phyloP scores from a whole-genome alignment of 2,888 invertebrate genomes.

The Thera britannica region DNA sequence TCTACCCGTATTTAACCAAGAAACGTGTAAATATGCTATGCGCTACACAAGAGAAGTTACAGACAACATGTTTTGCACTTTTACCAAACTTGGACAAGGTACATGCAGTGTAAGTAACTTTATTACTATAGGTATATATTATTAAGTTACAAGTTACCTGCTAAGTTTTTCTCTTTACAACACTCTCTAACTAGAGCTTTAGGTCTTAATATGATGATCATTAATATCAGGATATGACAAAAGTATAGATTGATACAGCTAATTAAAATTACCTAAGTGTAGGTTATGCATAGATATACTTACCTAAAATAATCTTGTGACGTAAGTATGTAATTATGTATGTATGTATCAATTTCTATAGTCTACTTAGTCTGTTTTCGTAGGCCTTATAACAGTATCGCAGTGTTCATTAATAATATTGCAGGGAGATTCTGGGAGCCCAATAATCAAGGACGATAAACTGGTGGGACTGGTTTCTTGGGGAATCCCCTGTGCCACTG shows the following conservation, averaged over 20 bases:
- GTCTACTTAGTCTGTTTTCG: no score
- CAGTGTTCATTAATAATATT: constrained; percentile 31
- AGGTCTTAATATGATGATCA: no score
- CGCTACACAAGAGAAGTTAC: constrained; percentile 65
- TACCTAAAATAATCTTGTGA: no score
- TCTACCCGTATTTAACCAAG: constrained; percentile 69
- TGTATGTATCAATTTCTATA: no score
- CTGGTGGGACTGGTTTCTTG: constrained; percentile 77
- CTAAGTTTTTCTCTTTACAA: background rate
- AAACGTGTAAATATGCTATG: constrained; percentile 71
- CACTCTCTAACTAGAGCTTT: no score
- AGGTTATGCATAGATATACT: no score
- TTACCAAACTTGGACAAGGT: constrained; percentile 69
- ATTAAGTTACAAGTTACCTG: background rate
- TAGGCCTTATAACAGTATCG: background rate
- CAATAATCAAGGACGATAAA: constrained; percentile 60
- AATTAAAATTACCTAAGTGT: no score
- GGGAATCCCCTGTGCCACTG: constrained; percentile 78
- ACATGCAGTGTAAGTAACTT: constrained; percentile 71
- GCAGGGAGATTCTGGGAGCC: constrained; percentile 80
- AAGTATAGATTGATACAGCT: no score
- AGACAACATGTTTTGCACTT: constrained; percentile 75
- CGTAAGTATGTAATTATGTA: no score
- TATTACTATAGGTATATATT: no score
- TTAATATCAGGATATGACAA: no score